phyloP scores from a whole-genome alignment of 2,113 vertebrate species.

The Rhipidura dahli region DNA sequence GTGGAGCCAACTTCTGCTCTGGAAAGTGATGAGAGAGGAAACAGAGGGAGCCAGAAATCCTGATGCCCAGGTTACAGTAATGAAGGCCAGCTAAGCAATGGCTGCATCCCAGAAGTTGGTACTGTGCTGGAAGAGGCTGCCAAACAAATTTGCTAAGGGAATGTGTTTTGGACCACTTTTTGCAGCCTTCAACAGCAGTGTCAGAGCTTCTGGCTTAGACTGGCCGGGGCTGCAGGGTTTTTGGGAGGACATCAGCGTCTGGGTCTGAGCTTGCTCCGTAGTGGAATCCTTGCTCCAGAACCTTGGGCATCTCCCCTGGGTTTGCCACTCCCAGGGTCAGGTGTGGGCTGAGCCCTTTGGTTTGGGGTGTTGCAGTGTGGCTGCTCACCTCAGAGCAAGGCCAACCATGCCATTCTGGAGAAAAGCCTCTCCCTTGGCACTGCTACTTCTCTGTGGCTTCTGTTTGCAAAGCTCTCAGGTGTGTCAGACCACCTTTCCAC shows the following conservation, averaged over 20 bases:
- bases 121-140: neutral
- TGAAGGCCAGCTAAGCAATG: neutral
- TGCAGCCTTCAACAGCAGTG: neutral
- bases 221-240: neutral
- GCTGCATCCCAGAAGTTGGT: neutral
- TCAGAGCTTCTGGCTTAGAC: neutral
- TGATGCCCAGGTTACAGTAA: neutral
- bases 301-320: neutral
- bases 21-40: neutral
- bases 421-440: neutral
- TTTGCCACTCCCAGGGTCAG: neutral
- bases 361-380: neutral
- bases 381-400: neutral
- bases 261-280: accelerated
- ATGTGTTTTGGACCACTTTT: neutral
- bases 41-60: neutral
- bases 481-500: neutral
- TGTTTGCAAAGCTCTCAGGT: neutral
- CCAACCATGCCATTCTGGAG: neutral
- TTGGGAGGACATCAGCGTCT: neutral
- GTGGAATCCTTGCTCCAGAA: neutral
- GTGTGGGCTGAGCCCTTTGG: neutral
- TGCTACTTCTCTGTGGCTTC: neutral
- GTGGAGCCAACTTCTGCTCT: neutral
- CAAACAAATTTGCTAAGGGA: neutral